Evolutionary conservation across 2,113 vertebrate species (phyloP), one percentile per base, ranked within the genome.

Genomic region (Ellobius talpinus): DNA sequence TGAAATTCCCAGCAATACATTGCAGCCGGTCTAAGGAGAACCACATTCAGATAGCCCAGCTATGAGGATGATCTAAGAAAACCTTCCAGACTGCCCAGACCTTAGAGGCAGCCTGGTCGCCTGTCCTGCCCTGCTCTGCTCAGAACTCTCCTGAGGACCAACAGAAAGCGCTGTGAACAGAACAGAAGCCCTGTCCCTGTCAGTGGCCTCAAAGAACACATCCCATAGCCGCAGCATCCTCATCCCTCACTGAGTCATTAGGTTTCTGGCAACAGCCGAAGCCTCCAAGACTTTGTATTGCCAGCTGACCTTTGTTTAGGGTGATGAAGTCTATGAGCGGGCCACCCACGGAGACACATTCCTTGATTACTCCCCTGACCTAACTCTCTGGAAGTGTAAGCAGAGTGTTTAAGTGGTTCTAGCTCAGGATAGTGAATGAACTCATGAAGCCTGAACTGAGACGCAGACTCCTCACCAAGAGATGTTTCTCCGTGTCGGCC

Each of bases 251-350:
- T 74, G 55, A 87, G 73, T 78, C 87, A 11, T 24, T 61, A 72
- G 0, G 36, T 24, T 29, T 73, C 93, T 97, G 70, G 68, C 50
- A 26, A 58, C 42, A 73, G 47, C 82, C 14, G 36, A 63, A 76
- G 47, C 39, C 63, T 47, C 68, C 90, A 63, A 1, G 36, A 50
- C 10, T 95, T 87, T 73, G 94, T 61, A 72, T 88, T 74, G 86
- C 84, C 78, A 33, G n/a, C 8, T 74, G 93, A 87, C 47, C 84
- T 81, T 45, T 24, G 68, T 74, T 73, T 50, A 39, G 63, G 72
- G 66, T 52, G 66, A 90, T 42, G 89, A 88, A 55, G 85, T 95
- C 91, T 87, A 45, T 19, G 79, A 92, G n/a, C 70, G 33, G 74
- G 36, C 88, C 65, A 76, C 96, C 85, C 91, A 92, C 31, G 0